These are phyloP conservation scores for Eupithecia abbreviata DNA, from an alignment of 2,888 invertebrate species.

Conservation along the genomic window DNA sequence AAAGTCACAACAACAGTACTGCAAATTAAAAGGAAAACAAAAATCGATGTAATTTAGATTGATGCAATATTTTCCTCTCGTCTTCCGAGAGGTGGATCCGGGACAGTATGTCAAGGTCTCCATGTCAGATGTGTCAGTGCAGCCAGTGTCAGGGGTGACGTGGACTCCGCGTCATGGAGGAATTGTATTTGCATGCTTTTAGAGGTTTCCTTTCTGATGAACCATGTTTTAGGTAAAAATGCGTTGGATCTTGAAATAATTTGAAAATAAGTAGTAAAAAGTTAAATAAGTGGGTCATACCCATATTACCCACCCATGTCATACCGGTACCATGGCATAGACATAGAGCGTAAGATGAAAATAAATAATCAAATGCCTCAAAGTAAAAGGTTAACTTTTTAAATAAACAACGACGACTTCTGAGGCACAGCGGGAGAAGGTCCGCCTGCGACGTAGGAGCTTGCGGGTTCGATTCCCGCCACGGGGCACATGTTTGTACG, in stretches of 20 bases:
- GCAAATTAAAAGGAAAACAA: slow-evolving; percentile 17
- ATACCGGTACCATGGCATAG: no score
- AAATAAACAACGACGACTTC: no score
- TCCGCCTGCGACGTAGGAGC: no score
- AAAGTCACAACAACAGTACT: not conserved
- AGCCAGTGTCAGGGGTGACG: slow-evolving; percentile 16
- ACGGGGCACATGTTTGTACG: no score
- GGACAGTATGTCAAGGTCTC: slow-evolving; percentile 55
- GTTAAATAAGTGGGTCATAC: not conserved
- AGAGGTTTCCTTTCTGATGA: slow-evolving; percentile 2
- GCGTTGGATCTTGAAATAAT: slow-evolving; percentile 1
- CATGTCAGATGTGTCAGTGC: slow-evolving; percentile 24
- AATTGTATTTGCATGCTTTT: slow-evolving; percentile 8
- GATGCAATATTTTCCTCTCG: slow-evolving; percentile 36
- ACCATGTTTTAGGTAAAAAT: not conserved
- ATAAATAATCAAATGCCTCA: no score
- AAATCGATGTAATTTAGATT: slow-evolving; percentile 17
- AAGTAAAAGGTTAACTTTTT: not conserved
- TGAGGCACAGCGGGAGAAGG: no score
- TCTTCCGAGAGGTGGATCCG: slow-evolving; percentile 50
- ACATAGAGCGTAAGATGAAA: not conserved
- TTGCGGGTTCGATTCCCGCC: no score
- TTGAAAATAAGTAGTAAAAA: not conserved
- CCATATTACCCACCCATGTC: not conserved
- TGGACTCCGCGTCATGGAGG: slow-evolving; percentile 16